Base-by-base conservation (phyloP, 1,140 invertebrate genomes). In the Hyles euphorbiae region DNA sequence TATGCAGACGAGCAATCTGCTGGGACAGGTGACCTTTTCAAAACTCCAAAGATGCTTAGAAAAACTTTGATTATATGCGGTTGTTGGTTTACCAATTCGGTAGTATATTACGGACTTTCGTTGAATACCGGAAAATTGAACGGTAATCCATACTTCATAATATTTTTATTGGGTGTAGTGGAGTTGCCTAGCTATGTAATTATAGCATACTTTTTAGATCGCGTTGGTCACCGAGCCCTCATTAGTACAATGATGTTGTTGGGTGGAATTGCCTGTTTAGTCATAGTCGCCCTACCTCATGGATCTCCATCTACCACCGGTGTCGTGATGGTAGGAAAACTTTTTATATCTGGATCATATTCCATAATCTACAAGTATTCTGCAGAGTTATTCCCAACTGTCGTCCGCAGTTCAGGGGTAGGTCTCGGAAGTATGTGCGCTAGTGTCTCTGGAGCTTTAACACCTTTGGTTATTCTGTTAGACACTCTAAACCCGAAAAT, bases 321-420 rank as follows among this genome's bases (percentile, higher is more conserved):
- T 3, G 87, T 93, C 2, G 93, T 94, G 0, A 92, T 97, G 82
- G 67, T 94, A 8, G 96, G 96, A 0, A 96, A 96, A 81, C 91
- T 96, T 44, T 93, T 95, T 62, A 95, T 97, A 64, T 94, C 96
- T 33, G 93, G 94, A 45, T 95, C 95, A 0, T 97, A 96, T 83
- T 94, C 94, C 43, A 93, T 96, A 3, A 94, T 96, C 62, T 97
- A 97, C 70, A 95, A 97, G 74, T 97, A 97, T 89, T 96, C 95
- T 0, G 95, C 96, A 3, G 96, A 97, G 88, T 81, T 97, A 1
- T 89, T 97, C 44, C 96, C 96, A 5, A 97, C 96, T 0, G 96
- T 97, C 5, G 95, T 97, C 1, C 87, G 96, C 43, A 96, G 95
- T 10, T 95, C 96, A 81, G 96, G 96, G 1, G 94, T 97, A 2